A percentile compares a stretch with the other conserved stretches of the same genome.
Conservation (phyloP, 2,888 invertebrate species). For the Cryptocephalus moraei region DNA sequence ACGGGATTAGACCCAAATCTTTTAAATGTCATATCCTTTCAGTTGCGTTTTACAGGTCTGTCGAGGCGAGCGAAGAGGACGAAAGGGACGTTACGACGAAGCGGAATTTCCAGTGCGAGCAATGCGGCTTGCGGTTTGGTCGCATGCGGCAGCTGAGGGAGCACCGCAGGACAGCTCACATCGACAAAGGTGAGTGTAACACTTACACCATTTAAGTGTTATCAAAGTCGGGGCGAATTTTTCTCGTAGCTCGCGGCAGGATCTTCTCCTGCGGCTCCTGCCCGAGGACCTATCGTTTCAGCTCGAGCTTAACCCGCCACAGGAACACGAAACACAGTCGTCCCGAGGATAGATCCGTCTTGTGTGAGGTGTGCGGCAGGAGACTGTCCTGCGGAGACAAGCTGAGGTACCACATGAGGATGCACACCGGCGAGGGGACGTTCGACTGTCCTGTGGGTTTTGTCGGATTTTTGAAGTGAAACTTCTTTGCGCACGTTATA, state of each 20-base stretch:
- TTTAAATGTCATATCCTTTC: no score
- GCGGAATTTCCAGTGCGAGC: constrained; percentile 40
- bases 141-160: constrained; percentile 39
- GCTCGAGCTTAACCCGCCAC: constrained; percentile 33
- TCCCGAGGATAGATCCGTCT: constrained; percentile 14
- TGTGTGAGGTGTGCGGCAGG: constrained; percentile 23
- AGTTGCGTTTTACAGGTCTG: no score
- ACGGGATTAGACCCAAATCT: no score
- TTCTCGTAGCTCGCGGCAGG: constrained; percentile 10
- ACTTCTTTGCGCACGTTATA: no score
- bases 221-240: no score
- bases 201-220: no score
- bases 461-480: no score
- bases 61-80: no score
- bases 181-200: constrained; percentile 29
- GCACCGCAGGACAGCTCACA: constrained; percentile 39
- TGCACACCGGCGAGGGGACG: constrained; percentile 25
- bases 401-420: constrained; percentile 26
- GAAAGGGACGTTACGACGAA: constrained; percentile 12
- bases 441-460: constrained; percentile 17
- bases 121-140: constrained; percentile 41
- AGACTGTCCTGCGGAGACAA: constrained; percentile 6
- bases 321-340: constrained; percentile 24
- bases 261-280: constrained; percentile 39
- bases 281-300: constrained; percentile 31